phyloP scores from a whole-genome alignment of 1,140 invertebrate genomes.

The Drosophila fuyamai region DNA sequence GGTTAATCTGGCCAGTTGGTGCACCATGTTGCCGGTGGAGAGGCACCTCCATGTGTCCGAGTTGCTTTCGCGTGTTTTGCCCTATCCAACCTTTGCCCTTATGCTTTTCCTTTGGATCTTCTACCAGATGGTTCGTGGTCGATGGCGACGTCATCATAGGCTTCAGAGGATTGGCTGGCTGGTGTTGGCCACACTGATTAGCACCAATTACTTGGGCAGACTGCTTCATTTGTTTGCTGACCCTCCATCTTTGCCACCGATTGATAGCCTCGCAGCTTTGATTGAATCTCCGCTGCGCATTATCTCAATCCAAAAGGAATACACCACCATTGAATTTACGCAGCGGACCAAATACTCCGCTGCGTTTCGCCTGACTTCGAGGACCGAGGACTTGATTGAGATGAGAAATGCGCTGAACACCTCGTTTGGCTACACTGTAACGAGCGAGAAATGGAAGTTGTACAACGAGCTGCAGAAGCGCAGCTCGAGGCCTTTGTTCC shows the following conservation, averaged over 20 bases:
- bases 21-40: slow-evolving; percentile 63
- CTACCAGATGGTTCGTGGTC: slow-evolving; percentile 4
- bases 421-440: slow-evolving; percentile 55
- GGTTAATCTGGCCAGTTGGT: slow-evolving; percentile 45
- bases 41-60: slow-evolving; percentile 16
- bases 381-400: slow-evolving; percentile 11
- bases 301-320: slow-evolving; percentile 39
- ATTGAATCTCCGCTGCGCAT: slow-evolving; percentile 37
- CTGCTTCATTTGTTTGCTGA: slow-evolving; percentile 27
- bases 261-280: slow-evolving; percentile 38
- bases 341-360: slow-evolving; percentile 48
- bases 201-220: slow-evolving; percentile 41
- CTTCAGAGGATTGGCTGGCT: slow-evolving; percentile 43
- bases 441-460: slow-evolving; percentile 51
- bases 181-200: slow-evolving; percentile 32
- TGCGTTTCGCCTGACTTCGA: slow-evolving; percentile 30
- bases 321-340: slow-evolving; percentile 45
- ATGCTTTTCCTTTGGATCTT: slow-evolving; percentile 30
- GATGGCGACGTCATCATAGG: slow-evolving; percentile 21
- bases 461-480: slow-evolving; percentile 44
- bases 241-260: slow-evolving; percentile 23
- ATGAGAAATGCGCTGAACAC: slow-evolving; percentile 53
- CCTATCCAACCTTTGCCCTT: not conserved
- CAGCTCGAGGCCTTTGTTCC: slow-evolving; percentile 46
- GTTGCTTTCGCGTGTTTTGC: slow-evolving; percentile 16